phyloP scores from a whole-genome alignment of 2,888 invertebrate species.

The Miltochrista miniata region DNA sequence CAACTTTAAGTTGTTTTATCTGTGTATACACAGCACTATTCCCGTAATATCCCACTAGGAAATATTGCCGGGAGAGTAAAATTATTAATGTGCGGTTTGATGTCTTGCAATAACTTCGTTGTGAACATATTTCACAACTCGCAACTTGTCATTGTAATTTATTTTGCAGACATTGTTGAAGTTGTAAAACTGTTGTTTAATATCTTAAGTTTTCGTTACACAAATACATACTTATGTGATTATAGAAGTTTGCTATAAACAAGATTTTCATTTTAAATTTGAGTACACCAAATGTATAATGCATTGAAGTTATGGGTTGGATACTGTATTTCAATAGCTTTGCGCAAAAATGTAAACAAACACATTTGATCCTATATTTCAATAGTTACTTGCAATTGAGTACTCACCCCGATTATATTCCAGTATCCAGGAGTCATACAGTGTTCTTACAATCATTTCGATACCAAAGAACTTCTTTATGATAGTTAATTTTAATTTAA shows the following conservation, averaged over 20 bases:
- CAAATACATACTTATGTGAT: background rate
- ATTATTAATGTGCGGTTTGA: conserved; percentile 19
- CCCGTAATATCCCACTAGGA: background rate
- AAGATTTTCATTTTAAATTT: background rate
- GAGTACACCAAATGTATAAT: background rate
- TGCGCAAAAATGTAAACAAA: too few species aligned
- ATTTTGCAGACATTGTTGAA: conserved; percentile 8
- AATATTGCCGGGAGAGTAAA: conserved; percentile 16
- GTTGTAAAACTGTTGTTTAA: conserved; percentile 1
- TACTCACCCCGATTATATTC: too few species aligned
- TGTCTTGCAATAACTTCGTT: conserved; percentile 14
- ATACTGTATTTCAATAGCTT: too few species aligned
- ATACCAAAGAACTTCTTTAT: too few species aligned
- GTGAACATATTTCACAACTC: conserved; percentile 14
- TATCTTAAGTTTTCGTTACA: background rate
- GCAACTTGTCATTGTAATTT: conserved; percentile 6
- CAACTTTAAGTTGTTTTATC: conserved; percentile 3
- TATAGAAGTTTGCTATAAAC: background rate
- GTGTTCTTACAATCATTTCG: too few species aligned
- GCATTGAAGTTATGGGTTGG: too few species aligned
- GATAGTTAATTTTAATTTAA: too few species aligned
- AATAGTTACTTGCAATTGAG: too few species aligned
- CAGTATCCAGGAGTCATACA: too few species aligned
- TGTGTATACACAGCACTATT: background rate
- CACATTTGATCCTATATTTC: too few species aligned